A percentile compares a stretch with the other conserved stretches of the same genome.
These are phyloP conservation scores for Poliocrania exsul DNA, from an alignment of 2,797 vertebrate genomes.

Conservation along the genomic window DNA sequence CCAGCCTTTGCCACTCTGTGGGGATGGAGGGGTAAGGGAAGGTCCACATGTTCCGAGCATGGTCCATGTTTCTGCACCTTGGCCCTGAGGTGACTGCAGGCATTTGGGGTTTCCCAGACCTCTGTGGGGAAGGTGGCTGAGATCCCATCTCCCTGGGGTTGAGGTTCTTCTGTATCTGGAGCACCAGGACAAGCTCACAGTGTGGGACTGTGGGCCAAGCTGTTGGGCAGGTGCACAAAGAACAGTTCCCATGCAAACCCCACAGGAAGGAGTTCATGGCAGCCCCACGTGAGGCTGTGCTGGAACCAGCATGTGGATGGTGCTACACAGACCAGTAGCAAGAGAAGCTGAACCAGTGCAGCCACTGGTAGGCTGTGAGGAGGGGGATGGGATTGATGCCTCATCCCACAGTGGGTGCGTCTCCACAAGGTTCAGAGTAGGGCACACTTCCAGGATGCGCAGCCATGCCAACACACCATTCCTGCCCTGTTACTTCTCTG, in stretches of 20 bases:
- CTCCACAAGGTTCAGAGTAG: rapidly evolving
- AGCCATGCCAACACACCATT: background rate
- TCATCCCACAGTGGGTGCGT: background rate
- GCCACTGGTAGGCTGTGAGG: background rate
- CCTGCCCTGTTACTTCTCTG: background rate
- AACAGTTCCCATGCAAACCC: background rate
- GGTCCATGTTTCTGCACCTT: background rate
- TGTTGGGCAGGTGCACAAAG: background rate
- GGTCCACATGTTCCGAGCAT: rapidly evolving
- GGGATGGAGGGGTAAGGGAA: background rate
- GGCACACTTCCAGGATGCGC: background rate
- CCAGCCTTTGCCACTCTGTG: background rate
- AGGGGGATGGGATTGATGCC: background rate
- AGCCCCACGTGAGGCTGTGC: rapidly evolving
- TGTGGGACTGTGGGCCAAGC: background rate
- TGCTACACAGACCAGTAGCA: background rate
- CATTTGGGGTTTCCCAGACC: background rate
- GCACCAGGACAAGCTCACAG: rapidly evolving
- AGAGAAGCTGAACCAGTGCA: background rate
- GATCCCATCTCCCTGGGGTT: background rate
- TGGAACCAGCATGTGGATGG: background rate
- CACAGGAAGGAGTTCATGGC: background rate
- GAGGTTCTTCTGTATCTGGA: background rate
- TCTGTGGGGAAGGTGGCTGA: background rate
- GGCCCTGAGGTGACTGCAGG: rapidly evolving